Evolutionary conservation across 2,797 vertebrate genomes (phyloP).

Genomic region (Megalops cyprinoides): DNA sequence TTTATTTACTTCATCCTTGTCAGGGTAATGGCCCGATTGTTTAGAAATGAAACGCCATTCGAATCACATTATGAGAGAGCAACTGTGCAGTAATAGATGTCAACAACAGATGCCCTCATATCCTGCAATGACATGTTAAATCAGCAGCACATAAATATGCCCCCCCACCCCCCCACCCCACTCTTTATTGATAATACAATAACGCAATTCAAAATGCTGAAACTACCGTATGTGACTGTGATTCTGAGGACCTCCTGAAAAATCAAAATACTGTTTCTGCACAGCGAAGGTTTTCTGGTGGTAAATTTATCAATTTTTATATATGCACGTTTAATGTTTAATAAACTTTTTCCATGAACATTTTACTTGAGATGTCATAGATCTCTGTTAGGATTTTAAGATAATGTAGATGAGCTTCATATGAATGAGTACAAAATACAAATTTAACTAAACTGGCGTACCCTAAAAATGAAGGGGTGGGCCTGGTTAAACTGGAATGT

Average conservation of each 20-base stretch:
- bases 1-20: not conserved
- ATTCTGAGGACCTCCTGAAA: not conserved
- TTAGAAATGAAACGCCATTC: not conserved
- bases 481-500: no score
- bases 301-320: conserved; percentile 7
- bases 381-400: not conserved
- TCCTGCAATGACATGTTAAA: not conserved
- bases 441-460: no score
- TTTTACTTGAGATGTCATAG: not conserved
- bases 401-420: no score
- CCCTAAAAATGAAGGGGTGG: no score
- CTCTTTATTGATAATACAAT: not conserved
- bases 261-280: not conserved
- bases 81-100: not conserved
- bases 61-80: no score
- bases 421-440: no score
- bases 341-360: conserved; percentile 8
- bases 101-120: not conserved
- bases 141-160: not conserved
- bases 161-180: not conserved
- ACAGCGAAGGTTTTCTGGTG: not conserved
- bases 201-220: conserved; percentile 9
- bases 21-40: not conserved
- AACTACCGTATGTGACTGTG: not conserved
- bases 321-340: not conserved